These are phyloP conservation scores for Ophioninae sp. DNA, from an alignment of 2,888 invertebrate species.

Conservation along the genomic window DNA sequence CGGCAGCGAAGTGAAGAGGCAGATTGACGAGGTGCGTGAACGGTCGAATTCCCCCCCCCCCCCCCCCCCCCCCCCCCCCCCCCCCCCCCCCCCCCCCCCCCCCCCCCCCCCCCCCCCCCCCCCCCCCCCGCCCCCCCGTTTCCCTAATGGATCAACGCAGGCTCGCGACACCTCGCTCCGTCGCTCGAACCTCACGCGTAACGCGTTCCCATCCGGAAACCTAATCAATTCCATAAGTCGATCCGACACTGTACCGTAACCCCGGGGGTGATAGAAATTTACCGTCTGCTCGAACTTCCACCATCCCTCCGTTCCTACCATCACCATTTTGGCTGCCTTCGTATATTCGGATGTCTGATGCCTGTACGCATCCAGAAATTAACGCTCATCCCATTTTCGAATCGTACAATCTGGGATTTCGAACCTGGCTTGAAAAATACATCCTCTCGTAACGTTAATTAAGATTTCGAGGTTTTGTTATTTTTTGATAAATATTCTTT, in stretches of 20 bases:
- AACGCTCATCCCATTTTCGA: not conserved
- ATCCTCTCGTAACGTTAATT: not conserved
- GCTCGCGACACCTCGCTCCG: not conserved
- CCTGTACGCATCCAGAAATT: not conserved
- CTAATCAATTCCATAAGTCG: conserved; percentile 64
- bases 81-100: not conserved
- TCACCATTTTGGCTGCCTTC: not conserved
- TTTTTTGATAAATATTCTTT: too few relatives aligned
- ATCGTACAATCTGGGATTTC: not conserved
- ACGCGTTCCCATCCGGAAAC: conserved; percentile 44
- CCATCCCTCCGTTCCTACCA: not conserved
- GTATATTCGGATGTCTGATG: not conserved
- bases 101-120: not conserved
- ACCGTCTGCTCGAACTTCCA: conserved; percentile 10
- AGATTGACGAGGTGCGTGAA: not conserved
- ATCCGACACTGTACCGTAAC: conserved; percentile 44
- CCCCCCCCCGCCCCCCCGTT: conserved; percentile 20
- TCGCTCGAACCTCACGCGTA: conserved; percentile 11
- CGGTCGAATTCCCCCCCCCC: not conserved
- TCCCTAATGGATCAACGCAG: conserved; percentile 46
- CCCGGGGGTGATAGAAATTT: conserved; percentile 55
- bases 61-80: not conserved
- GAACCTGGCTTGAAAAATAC: not conserved
- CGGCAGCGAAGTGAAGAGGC: not conserved
- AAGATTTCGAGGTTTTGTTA: not conserved